Percentiles rank a stretch among this genome's conserved stretches.
Evolutionary conservation across 2,797 vertebrate species (phyloP).

Genomic region (Sebastes trivittatus): DNA sequence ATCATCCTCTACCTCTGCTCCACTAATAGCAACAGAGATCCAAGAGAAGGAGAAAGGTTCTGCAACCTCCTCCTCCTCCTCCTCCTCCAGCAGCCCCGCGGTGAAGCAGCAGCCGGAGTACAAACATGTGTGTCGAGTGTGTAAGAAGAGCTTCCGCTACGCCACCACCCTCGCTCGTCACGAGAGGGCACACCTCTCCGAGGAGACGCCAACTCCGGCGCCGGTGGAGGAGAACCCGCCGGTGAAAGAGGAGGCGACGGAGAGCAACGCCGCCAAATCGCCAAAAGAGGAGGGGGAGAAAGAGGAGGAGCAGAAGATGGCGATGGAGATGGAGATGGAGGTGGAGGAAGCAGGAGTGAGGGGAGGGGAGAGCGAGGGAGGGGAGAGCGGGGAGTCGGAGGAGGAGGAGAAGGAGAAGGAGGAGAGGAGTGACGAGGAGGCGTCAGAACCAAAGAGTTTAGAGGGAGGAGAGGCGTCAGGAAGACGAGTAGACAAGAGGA

Average conservation of each 20-base stretch:
- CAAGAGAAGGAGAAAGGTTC: slow-evolving; percentile 26
- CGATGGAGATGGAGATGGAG: slow-evolving; percentile 55
- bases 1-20: slow-evolving; percentile 48
- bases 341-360: slow-evolving; percentile 68
- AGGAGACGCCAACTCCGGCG: slow-evolving; percentile 44
- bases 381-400: slow-evolving; percentile 49
- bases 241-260: slow-evolving; percentile 49
- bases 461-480: slow-evolving; percentile 70
- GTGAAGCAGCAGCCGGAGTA: slow-evolving; percentile 84
- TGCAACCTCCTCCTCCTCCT: not conserved
- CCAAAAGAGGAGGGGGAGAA: slow-evolving; percentile 48
- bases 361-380: slow-evolving; percentile 73
- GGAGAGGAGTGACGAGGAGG: slow-evolving; percentile 90
- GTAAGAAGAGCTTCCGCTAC: slow-evolving; percentile 94
- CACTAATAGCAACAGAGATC: not conserved
- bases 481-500: slow-evolving; percentile 91
- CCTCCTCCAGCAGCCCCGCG: slow-evolving; percentile 25
- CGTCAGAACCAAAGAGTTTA: slow-evolving; percentile 86
- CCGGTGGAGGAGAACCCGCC: slow-evolving; percentile 58
- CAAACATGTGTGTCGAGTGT: slow-evolving; percentile 88
- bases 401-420: slow-evolving; percentile 77
- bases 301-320: slow-evolving; percentile 59
- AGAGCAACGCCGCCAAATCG: not conserved
- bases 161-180: slow-evolving; percentile 92
- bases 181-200: slow-evolving; percentile 87